Evolutionary conservation across 2,888 invertebrate species (phyloP), one percentile per base, ranked within the genome.

Genomic region (Euplexia lucipara): DNA sequence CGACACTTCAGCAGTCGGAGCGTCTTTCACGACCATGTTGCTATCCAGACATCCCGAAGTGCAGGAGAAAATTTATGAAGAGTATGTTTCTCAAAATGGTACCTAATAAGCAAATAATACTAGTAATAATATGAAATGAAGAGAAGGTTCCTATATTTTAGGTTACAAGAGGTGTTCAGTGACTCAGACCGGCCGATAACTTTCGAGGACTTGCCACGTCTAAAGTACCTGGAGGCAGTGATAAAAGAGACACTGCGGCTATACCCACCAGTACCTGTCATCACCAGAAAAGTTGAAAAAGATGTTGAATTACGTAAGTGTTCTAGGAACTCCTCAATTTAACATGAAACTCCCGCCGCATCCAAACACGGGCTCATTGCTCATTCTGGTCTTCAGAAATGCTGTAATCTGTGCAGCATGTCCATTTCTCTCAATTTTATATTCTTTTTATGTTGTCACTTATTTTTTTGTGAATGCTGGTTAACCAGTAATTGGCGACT

Each of bases 151-250:
- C 0, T n/a, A 7, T 26, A 22, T 18, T 1, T 26, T 54, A 88
- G 87, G 57, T 65, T 86, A 6, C 47, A 63, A 14, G 83, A 84
- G 47, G 79, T 88, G 0, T 83, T 88, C 10, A 84, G 84, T 9
- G 69, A 82, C 8, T 74, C 82, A 0, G 76, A 84, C 6, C 65
- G 81, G 20, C 75, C 77, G 3, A 62, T 81, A 1, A 56, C 58
- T 0, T 54, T 45, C 4, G 82, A 76, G 52, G 88, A 85, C 30
- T 51, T 85, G 22, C 69, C 74, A 7, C 81, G 67, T 2, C 74
- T 87, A 0, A 81, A 84, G 53, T 89, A 88, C 54, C 47, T 88
- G 26, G 89, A 89, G 2, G 83, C 84, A 0, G 88, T 88, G 3
- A 57, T 89, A 32, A 83, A 81, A 32, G 89, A 89, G 60, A 75